Evolutionary conservation across 2,888 invertebrate species (phyloP).

Genomic region (Hoplodrina blanda): DNA sequence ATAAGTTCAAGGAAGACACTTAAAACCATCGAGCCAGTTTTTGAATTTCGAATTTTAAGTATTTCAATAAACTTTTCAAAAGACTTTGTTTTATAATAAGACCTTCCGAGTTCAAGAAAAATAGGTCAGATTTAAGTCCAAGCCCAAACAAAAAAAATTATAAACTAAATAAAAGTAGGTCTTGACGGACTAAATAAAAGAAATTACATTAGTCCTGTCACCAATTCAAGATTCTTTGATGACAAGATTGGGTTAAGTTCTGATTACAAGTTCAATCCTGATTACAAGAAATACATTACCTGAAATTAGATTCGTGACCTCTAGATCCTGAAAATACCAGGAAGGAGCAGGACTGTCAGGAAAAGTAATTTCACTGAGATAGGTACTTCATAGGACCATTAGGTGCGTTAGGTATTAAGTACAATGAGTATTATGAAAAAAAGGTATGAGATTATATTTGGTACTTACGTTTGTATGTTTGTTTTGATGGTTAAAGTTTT

Average conservation of each 20-base stretch:
- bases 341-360: not conserved
- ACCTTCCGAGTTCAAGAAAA: not conserved
- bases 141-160: not conserved
- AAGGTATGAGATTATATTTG: not conserved
- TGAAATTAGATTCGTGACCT: constrained; percentile 40
- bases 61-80: too few relatives aligned
- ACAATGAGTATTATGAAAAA: not conserved
- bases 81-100: too few relatives aligned
- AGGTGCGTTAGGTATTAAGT: not conserved
- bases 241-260: constrained; percentile 18
- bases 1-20: not conserved
- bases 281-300: constrained; percentile 27
- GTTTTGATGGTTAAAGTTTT: not conserved
- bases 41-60: too few relatives aligned
- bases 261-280: constrained; percentile 26
- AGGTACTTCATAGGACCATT: constrained; percentile 19
- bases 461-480: constrained; percentile 30
- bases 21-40: too few relatives aligned
- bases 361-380: constrained; percentile 21
- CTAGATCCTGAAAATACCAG: not conserved
- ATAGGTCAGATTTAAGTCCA: not conserved
- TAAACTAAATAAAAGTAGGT: too few relatives aligned
- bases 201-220: constrained; percentile 10
- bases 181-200: not conserved
- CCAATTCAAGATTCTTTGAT: not conserved